These are phyloP conservation scores for Falco novaeseelandiae DNA, from an alignment of 2,797 vertebrate genomes.

Conservation along the genomic window DNA sequence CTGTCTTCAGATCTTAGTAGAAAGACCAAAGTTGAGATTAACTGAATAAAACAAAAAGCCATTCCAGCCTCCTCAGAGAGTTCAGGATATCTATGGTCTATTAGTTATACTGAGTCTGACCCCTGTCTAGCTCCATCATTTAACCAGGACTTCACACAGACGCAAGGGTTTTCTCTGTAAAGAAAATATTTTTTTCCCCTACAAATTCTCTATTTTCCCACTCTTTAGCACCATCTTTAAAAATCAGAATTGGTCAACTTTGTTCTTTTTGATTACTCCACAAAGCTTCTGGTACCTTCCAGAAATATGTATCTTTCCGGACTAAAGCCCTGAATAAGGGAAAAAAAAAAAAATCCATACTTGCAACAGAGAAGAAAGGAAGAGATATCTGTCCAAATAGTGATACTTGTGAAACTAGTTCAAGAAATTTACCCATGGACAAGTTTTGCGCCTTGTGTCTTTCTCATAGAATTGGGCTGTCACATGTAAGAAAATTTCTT, in stretches of 20 bases:
- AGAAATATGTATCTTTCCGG: neutral
- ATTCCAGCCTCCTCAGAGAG: neutral
- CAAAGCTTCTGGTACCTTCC: neutral
- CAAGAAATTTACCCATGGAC: neutral
- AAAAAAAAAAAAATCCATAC: accelerated
- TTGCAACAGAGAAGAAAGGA: neutral
- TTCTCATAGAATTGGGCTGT: neutral
- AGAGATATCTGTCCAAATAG: neutral
- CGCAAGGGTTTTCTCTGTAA: neutral
- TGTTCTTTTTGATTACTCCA: neutral
- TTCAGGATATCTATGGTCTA: neutral
- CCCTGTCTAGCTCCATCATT: neutral
- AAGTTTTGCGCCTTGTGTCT: neutral
- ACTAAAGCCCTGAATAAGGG: neutral
- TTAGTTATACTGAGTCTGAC: neutral
- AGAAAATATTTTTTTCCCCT: neutral
- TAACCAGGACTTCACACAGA: neutral
- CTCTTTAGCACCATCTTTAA: neutral
- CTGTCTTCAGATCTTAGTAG: neutral
- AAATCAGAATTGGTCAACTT: neutral
- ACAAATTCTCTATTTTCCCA: neutral
- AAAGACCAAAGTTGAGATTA: neutral
- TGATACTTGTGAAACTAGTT: neutral
- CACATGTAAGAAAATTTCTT: neutral
- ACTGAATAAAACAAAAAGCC: neutral